Evolutionary conservation across 2,797 vertebrate species (phyloP).

Genomic region (Scomberomorus guttatus): DNA sequence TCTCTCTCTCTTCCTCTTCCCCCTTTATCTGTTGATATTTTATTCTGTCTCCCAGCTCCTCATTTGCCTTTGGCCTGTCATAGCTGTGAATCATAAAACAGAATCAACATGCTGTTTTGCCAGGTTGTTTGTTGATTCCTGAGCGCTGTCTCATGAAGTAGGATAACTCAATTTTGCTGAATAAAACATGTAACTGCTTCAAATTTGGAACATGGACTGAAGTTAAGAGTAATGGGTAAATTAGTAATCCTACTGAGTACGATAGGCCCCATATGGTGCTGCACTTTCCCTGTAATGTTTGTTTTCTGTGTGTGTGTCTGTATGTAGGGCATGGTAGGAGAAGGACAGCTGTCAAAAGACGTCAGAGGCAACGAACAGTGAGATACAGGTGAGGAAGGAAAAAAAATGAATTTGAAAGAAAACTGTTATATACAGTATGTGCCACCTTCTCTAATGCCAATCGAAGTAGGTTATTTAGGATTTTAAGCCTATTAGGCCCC

Average conservation of each 20-base stretch:
- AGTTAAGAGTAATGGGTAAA: background rate
- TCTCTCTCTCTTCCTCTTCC: background rate
- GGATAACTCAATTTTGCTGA: slow-evolving; percentile 14
- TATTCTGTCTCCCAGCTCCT: slow-evolving; percentile 24
- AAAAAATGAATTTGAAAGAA: slow-evolving; percentile 9
- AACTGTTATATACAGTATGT: background rate
- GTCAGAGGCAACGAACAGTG: slow-evolving; percentile 42
- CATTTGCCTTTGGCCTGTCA: slow-evolving; percentile 51
- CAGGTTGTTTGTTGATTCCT: slow-evolving; percentile 29
- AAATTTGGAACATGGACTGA: background rate
- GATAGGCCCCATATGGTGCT: background rate
- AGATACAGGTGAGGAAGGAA: slow-evolving; percentile 40
- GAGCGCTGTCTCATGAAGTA: slow-evolving; percentile 14
- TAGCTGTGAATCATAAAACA: slow-evolving; percentile 42
- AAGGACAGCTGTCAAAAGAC: slow-evolving; percentile 59
- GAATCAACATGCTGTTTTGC: slow-evolving; percentile 43
- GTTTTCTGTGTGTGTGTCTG: slow-evolving; percentile 11
- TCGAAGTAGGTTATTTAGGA: background rate
- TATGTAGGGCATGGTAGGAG: slow-evolving; percentile 23
- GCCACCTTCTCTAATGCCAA: background rate
- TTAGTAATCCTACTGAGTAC: slow-evolving; percentile 24
- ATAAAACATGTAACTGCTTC: slow-evolving; percentile 14
- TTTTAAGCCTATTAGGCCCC: background rate
- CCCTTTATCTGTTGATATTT: slow-evolving; percentile 35
- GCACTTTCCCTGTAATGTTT: slow-evolving; percentile 36